phyloP scores from a whole-genome alignment of 2,888 invertebrate genomes.

The Lycia hirtaria region DNA sequence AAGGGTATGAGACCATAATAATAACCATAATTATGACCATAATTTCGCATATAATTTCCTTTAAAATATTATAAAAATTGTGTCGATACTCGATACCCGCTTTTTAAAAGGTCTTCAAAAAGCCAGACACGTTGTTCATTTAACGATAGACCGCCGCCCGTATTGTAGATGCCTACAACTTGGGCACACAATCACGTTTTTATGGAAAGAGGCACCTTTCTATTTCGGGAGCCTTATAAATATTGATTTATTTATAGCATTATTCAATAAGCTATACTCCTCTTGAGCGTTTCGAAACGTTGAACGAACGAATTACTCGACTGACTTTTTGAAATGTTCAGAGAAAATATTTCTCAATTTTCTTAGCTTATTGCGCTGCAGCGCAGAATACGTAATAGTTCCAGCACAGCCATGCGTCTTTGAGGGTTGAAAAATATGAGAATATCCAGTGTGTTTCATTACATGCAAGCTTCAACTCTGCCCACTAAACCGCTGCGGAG shows the following conservation, averaged over 20 bases:
- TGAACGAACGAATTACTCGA: background rate
- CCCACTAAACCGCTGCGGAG: too few species aligned
- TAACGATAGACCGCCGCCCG: background rate
- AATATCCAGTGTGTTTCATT: too few species aligned
- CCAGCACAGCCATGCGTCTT: too few species aligned
- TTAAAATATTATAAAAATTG: too few species aligned
- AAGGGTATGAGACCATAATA: too few species aligned
- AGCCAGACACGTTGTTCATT: constrained; percentile 12
- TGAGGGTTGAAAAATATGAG: too few species aligned
- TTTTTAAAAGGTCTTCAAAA: background rate
- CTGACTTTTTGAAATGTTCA: background rate
- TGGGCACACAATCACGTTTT: constrained; percentile 23
- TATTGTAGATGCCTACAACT: background rate
- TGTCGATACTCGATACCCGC: too few species aligned
- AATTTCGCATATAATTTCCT: too few species aligned
- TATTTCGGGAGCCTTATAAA: constrained; percentile 21
- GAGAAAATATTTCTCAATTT: background rate
- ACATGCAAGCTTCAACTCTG: too few species aligned
- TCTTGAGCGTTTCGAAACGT: background rate
- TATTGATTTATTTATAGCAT: constrained; percentile 17
- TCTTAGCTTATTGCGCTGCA: too few species aligned
- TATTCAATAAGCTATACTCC: constrained; percentile 3
- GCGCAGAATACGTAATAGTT: too few species aligned
- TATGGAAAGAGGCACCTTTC: constrained; percentile 12
- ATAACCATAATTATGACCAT: too few species aligned